Evolutionary conservation across 1,140 invertebrate species (phyloP).

Genomic region (Cyphomyrmex costatus): DNA sequence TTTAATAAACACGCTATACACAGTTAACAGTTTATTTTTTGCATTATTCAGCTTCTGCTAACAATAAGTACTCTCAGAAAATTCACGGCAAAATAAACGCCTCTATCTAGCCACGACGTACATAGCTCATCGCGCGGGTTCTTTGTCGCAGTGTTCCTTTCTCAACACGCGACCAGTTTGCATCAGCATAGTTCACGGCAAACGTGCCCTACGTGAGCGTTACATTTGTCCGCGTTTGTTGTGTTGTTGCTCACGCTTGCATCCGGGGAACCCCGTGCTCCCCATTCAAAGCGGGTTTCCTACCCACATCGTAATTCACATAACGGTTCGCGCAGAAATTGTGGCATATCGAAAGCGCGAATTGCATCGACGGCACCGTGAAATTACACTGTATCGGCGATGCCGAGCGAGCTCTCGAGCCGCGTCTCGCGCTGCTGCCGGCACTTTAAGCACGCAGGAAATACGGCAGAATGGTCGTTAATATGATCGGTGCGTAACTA

Average conservation of each 20-base stretch:
- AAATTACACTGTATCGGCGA: constrained; percentile 69
- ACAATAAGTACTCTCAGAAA: not conserved
- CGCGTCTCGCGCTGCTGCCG: constrained; percentile 61
- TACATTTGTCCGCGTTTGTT: constrained; percentile 70
- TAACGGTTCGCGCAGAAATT: constrained; percentile 64
- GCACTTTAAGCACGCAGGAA: constrained; percentile 65
- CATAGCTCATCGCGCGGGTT: constrained; percentile 16
- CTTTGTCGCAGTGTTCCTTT: constrained; percentile 11
- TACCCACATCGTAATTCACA: constrained; percentile 49
- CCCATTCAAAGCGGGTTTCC: constrained; percentile 43
- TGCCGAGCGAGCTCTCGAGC: constrained; percentile 18
- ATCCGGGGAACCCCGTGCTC: constrained; percentile 46
- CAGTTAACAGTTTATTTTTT: not conserved
- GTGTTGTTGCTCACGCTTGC: constrained; percentile 13
- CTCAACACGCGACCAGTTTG: constrained; percentile 7
- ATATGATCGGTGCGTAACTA: constrained; percentile 58
- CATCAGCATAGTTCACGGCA: constrained; percentile 36
- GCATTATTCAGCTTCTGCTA: not conserved
- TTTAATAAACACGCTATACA: not conserved
- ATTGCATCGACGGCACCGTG: constrained; percentile 64
- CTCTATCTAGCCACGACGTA: constrained; percentile 1
- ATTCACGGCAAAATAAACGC: not conserved
- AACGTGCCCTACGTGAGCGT: constrained; percentile 73
- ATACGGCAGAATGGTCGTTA: constrained; percentile 68
- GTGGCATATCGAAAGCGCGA: constrained; percentile 70